phyloP scores from a whole-genome alignment of 2,113 vertebrate genomes.

The Todiramphus chloris region DNA sequence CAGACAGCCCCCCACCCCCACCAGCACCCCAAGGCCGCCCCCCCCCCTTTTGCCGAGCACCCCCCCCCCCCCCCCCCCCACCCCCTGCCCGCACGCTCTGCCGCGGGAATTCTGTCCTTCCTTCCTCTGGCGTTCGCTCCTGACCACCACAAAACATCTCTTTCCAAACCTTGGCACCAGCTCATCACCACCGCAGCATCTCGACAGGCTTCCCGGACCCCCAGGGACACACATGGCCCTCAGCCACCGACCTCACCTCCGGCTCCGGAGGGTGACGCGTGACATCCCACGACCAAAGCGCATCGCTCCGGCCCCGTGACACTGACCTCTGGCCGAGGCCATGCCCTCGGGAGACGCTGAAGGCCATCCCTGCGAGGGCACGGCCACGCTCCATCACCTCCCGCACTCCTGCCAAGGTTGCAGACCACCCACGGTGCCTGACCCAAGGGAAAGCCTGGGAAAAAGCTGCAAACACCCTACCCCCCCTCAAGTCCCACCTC shows the following conservation, averaged over 20 bases:
- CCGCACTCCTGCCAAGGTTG: accelerated
- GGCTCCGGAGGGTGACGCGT: accelerated
- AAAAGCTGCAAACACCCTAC: neutral
- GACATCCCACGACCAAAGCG: accelerated
- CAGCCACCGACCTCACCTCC: neutral
- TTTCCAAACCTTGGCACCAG: accelerated
- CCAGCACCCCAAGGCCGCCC: neutral
- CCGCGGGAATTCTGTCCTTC: neutral
- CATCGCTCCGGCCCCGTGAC: accelerated
- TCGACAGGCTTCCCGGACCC: neutral
- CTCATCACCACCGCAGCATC: neutral
- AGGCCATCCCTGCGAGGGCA: accelerated
- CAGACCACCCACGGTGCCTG: accelerated
- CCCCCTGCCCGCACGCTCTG: neutral
- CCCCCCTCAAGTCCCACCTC: neutral
- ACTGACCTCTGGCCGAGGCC: neutral
- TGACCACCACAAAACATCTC: neutral
- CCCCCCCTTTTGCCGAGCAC: accelerated
- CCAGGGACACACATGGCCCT: accelerated
- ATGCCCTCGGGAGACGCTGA: accelerated
- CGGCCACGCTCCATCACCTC: accelerated
- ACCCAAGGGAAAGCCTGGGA: neutral
- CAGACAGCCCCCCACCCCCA: neutral
- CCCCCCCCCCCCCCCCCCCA: accelerated
- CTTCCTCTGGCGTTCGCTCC: accelerated